Conservation (phyloP, 2,113 vertebrate genomes). For the Pipra filicauda region DNA sequence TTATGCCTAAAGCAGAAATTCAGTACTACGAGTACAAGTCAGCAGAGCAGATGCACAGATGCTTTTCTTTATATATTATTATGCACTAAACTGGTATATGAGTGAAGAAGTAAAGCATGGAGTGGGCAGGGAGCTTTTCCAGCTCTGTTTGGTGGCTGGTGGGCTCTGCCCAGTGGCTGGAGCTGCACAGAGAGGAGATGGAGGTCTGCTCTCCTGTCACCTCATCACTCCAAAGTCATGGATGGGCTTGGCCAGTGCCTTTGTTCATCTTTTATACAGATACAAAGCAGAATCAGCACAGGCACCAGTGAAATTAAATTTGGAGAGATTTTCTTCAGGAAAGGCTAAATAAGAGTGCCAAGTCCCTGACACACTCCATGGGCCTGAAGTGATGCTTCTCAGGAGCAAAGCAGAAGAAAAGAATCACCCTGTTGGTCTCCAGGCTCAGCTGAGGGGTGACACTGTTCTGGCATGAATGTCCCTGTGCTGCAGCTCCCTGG, state of each 20-base stretch:
- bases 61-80: background rate
- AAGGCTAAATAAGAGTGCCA: background rate
- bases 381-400: background rate
- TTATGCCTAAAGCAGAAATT: background rate
- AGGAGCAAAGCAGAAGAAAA: background rate
- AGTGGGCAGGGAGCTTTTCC: background rate
- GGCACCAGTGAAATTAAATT: background rate
- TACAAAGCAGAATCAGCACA: background rate
- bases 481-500: background rate
- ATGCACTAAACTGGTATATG: background rate
- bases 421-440: background rate
- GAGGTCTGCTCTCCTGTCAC: background rate
- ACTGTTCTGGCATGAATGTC: background rate
- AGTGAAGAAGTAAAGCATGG: background rate
- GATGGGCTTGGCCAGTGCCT: no score
- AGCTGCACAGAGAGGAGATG: background rate
- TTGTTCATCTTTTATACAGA: no score
- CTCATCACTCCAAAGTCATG: background rate
- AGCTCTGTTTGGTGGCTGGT: background rate
- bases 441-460: background rate
- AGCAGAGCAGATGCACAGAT: constrained; percentile 1
- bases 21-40: background rate
- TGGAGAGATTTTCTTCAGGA: background rate
- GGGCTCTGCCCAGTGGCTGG: background rate
- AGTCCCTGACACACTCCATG: background rate